phyloP scores from a whole-genome alignment of 2,888 invertebrate genomes.

The Tetropium fuscum region DNA sequence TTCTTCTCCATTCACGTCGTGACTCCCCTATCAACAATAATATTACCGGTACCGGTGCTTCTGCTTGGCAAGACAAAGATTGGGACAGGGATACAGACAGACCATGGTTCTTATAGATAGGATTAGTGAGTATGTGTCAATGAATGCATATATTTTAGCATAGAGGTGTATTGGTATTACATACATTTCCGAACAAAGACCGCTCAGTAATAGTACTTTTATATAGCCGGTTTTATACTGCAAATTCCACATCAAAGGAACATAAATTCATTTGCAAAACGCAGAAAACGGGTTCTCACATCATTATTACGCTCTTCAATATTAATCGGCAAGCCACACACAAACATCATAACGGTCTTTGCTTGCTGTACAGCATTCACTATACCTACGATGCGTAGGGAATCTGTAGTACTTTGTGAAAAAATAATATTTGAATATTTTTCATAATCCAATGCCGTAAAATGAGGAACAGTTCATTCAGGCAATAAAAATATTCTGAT shows the following conservation, averaged over 20 bases:
- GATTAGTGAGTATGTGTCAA: slow-evolving; percentile 1
- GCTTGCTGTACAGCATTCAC: too few relatives aligned
- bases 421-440: too few relatives aligned
- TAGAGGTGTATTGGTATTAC: background rate
- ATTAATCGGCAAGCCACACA: too few relatives aligned
- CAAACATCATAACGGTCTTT: too few relatives aligned
- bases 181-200: slow-evolving; percentile 24
- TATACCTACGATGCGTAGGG: too few relatives aligned
- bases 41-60: slow-evolving; percentile 15
- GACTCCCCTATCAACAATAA: slow-evolving; percentile 2
- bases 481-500: too few relatives aligned
- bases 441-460: too few relatives aligned
- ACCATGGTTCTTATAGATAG: slow-evolving; percentile 3
- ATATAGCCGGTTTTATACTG: slow-evolving; percentile 26
- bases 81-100: slow-evolving; percentile 6
- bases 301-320: slow-evolving; percentile 30
- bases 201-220: slow-evolving; percentile 29
- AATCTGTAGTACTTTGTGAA: too few relatives aligned
- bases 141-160: background rate
- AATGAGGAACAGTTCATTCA: too few relatives aligned
- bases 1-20: background rate
- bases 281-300: slow-evolving; percentile 40
- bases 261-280: slow-evolving; percentile 42
- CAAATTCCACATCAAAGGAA: slow-evolving; percentile 41
- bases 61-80: slow-evolving; percentile 19